Percentiles rank a stretch among this genome's conserved stretches.
These are phyloP conservation scores for Pogonocichla stellata DNA, from an alignment of 2,113 vertebrate genomes.

Conservation along the genomic window DNA sequence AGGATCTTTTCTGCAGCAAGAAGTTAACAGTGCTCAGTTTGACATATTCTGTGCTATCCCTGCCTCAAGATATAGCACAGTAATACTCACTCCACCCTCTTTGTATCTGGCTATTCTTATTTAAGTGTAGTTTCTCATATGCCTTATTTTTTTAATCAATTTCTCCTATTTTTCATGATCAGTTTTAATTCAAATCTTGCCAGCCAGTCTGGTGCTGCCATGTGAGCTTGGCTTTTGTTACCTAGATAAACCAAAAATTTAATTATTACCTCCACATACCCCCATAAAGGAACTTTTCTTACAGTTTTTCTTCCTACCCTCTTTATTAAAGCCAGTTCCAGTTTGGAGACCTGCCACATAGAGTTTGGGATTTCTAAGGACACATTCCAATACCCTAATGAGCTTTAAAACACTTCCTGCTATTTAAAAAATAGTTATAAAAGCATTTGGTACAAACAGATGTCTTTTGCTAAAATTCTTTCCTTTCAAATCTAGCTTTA, in stretches of 20 bases:
- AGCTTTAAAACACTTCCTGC: background rate
- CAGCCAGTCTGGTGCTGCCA: background rate
- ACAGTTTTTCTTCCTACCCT: background rate
- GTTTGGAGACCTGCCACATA: background rate
- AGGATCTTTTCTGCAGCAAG: background rate
- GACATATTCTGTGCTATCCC: background rate
- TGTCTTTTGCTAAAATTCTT: background rate
- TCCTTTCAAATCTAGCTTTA: background rate
- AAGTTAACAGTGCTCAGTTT: background rate
- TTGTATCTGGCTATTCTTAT: background rate
- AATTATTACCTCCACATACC: background rate
- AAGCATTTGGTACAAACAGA: background rate
- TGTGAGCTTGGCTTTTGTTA: background rate
- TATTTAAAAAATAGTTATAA: background rate
- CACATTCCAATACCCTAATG: background rate
- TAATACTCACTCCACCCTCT: background rate
- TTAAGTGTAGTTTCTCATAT: background rate
- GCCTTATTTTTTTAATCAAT: background rate
- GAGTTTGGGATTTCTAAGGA: background rate
- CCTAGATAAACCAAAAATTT: background rate
- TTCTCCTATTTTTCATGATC: background rate
- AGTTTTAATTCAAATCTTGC: background rate
- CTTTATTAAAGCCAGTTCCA: background rate
- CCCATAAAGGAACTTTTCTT: background rate
- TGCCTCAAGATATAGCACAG: background rate